Evolutionary conservation across 92 coral and sea anemone genomes (phyloP), one percentile per base, ranked within the genome.

Genomic region (Epizoanthus scotinus): DNA sequence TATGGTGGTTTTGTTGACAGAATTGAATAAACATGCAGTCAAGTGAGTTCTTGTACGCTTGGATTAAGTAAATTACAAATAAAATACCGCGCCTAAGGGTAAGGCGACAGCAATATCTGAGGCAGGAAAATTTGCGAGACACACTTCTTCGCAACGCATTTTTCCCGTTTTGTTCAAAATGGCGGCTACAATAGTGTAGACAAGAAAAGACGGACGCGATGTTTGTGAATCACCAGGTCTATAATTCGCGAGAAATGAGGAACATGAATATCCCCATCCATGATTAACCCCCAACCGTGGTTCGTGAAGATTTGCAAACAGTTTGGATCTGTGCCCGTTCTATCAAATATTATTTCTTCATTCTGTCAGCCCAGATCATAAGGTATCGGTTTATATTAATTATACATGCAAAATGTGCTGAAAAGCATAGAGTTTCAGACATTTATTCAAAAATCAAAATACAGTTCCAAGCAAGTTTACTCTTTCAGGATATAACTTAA

Each of bases 1-100:
- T 22, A 3, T 5, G 3, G 19, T 63, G 18, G 9, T 25, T 10
- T 17, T 63, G 6, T 24, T 12, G 26, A 26, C 19, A 27, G 8
- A 34, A 29, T 25, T 17, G 17, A 27, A 25, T 12, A 14, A 34
- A 2, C 70, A 27, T 17, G 54, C 73, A 68, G 26, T 34, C 2
- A 68, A 42, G 73, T 68, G 73, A 56, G 73, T 68, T 68, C 73
- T 42, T 36, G 27, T 26, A 20, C 52, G 9, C 31, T 64, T 17
- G 8, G 8, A 28, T 20, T 14, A 4, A 15, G 18, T 67, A 12
- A 49, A 31, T 38, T 67, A 17, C 40, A 34, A 34, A 34, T 34
- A 34, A 34, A 34, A 34, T 34, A 6, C 40, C 40, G 5, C 6
- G 40, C 40, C 40, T 34, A 34, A 47, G 14, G 17, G 19, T 68